A percentile compares a stretch with the other conserved stretches of the same genome.
Conservation (phyloP, 2,888 invertebrate genomes). For the Ornithoptera priamus region DNA sequence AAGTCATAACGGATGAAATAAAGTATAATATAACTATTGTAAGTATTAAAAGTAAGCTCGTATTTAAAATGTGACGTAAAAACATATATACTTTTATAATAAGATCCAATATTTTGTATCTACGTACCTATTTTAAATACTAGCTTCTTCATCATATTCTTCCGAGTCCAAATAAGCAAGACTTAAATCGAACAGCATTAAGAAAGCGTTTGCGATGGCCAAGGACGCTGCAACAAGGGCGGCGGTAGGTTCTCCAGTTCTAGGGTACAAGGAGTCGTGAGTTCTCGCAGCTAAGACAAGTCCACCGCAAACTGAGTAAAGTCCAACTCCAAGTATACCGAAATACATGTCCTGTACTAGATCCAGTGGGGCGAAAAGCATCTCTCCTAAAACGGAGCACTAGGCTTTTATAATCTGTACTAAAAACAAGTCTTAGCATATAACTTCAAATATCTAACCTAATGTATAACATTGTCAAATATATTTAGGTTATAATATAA, state of each 20-base stretch:
- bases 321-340: constrained; percentile 58
- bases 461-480: too few species aligned
- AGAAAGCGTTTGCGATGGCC: constrained; percentile 53
- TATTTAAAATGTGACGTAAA: constrained; percentile 28
- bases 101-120: constrained; percentile 4
- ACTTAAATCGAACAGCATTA: constrained; percentile 67
- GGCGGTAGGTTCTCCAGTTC: constrained; percentile 56
- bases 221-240: constrained; percentile 54
- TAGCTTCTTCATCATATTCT: constrained; percentile 66
- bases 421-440: background rate
- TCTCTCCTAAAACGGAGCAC: constrained; percentile 62
- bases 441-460: too few species aligned
- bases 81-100: constrained; percentile 36
- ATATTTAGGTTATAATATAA: too few species aligned
- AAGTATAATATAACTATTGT: constrained; percentile 1
- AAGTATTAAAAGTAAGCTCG: background rate
- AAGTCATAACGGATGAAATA: constrained; percentile 12
- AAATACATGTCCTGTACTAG: constrained; percentile 74
- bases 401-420: constrained; percentile 6
- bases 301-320: constrained; percentile 63
- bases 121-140: constrained; percentile 49
- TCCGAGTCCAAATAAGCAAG: constrained; percentile 72
- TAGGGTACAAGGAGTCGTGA: constrained; percentile 46
- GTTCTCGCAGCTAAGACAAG: constrained; percentile 53
- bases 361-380: constrained; percentile 69